Evolutionary conservation across 2,113 vertebrate genomes (phyloP), one percentile per base, ranked within the genome.

Genomic region (Semnopithecus entellus): DNA sequence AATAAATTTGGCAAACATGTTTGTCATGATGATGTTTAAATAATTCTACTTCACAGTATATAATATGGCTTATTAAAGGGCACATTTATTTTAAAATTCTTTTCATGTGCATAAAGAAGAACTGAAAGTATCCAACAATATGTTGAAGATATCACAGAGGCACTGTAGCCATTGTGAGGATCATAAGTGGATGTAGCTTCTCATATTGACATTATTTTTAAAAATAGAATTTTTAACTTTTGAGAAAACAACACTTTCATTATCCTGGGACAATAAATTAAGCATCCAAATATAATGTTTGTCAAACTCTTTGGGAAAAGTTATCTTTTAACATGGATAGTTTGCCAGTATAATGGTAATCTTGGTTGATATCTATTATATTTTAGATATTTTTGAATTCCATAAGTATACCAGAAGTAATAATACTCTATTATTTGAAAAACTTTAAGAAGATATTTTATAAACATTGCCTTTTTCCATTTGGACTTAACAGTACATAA

Each of bases 351-450:
- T 89, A 82, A 72, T 95, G 82, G 32, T 73, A 68, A 68, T 43
- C 73, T 66, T 87, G 17, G 3, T 10, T 91, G 48, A 68, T 85
- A 30, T 57, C 85, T 5, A 38, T 30, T 13, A 64, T 64, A 64
- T 83, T 95, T 92, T 92, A 89, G 72, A 70, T 52, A 79, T 23
- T 75, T 93, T 81, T 61, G 14, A 91, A 68, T 87, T 86, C 5
- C 3, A 2, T 48, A 86, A 27, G 38, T 80, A 17, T 57, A 30
- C 3, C 14, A 91, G 45, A 75, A 52, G 50, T 80, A 82, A 40
- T 32, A 57, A 30, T 59, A 61, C 16, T 72, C 8, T 88, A 61
- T 81, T 86, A 80, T n/a, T 59, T 84, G 18, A 6, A 96, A n/a
- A 92, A 79, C 59, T 79, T 92, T 40, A 90, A 38, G 87, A 95